These are phyloP conservation scores for Parazoanthus darwini DNA, from an alignment of 92 coral and sea anemone genomes.

Conservation along the genomic window DNA sequence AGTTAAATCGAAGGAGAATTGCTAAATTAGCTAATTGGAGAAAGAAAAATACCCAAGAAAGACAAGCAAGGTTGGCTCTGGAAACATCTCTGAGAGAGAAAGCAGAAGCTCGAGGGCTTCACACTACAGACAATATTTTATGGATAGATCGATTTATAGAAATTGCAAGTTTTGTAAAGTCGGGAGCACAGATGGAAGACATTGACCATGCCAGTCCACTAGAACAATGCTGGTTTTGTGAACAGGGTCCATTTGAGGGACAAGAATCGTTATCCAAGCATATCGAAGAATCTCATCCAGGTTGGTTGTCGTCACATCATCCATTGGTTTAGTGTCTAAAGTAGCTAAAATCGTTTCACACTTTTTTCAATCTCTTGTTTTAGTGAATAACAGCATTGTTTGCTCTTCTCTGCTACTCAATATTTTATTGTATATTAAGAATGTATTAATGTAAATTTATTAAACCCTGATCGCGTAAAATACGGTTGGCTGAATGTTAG, in stretches of 20 bases:
- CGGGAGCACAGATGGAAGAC: slow-evolving; percentile 34
- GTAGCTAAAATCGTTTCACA: neutral
- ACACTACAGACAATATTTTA: neutral
- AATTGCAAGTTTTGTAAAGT: slow-evolving; percentile 25
- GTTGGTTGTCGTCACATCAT: neutral
- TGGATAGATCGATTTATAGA: slow-evolving; percentile 12
- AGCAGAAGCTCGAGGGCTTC: neutral
- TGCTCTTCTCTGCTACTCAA: too few species aligned
- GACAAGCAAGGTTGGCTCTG: neutral
- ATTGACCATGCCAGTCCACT: slow-evolving; percentile 1
- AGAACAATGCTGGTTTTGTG: slow-evolving; percentile 17
- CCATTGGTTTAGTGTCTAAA: neutral
- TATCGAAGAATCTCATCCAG: slow-evolving; percentile 11
- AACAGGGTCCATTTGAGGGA: slow-evolving; percentile 20
- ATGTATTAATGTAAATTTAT: too few species aligned
- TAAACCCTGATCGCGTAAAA: too few species aligned
- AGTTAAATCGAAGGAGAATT: slow-evolving; percentile 22
- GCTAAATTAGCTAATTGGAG: slow-evolving; percentile 5
- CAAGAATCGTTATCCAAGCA: neutral
- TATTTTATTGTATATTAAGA: too few species aligned
- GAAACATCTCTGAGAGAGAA: slow-evolving; percentile 10
- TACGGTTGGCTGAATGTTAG: too few species aligned
- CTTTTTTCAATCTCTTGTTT: too few species aligned
- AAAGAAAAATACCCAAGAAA: neutral
- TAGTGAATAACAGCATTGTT: too few species aligned